phyloP scores from a whole-genome alignment of 2,888 invertebrate species.

The Andrena marginata region DNA sequence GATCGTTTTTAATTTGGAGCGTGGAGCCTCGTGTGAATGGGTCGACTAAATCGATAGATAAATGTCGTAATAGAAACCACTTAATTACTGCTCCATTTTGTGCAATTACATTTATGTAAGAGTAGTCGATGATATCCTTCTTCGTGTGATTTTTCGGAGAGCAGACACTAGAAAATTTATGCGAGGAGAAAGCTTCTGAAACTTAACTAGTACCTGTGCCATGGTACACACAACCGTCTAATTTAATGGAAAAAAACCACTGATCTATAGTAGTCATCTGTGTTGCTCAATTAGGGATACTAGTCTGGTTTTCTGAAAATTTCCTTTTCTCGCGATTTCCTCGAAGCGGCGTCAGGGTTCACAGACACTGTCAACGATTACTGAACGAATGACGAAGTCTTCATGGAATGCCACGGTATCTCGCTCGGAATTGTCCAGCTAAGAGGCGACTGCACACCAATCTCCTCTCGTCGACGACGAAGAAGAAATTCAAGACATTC shows the following conservation, averaged over 20 bases:
- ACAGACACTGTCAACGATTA: slow-evolving; percentile 43
- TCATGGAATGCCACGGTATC: slow-evolving; percentile 81
- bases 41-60: slow-evolving; percentile 7
- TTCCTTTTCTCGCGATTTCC: background rate
- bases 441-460: slow-evolving; percentile 58
- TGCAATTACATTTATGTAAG: too few species aligned
- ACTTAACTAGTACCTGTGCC: background rate
- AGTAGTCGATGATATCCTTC: too few species aligned
- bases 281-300: background rate
- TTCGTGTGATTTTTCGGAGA: background rate
- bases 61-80: background rate
- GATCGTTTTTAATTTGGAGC: slow-evolving; percentile 49
- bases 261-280: too few species aligned
- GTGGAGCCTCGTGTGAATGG: slow-evolving; percentile 1
- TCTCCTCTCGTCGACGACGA: slow-evolving; percentile 67
- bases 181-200: background rate
- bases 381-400: slow-evolving; percentile 76
- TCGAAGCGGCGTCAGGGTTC: slow-evolving; percentile 9
- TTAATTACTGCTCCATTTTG: background rate
- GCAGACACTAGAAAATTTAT: background rate
- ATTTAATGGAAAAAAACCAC: too few species aligned
- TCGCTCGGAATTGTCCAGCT: slow-evolving; percentile 59
- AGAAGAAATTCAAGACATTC: slow-evolving; percentile 40
- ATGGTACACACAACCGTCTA: too few species aligned
- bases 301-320: background rate